These are phyloP conservation scores for Falco concolor DNA, from an alignment of 2,797 vertebrate genomes.

Conservation along the genomic window DNA sequence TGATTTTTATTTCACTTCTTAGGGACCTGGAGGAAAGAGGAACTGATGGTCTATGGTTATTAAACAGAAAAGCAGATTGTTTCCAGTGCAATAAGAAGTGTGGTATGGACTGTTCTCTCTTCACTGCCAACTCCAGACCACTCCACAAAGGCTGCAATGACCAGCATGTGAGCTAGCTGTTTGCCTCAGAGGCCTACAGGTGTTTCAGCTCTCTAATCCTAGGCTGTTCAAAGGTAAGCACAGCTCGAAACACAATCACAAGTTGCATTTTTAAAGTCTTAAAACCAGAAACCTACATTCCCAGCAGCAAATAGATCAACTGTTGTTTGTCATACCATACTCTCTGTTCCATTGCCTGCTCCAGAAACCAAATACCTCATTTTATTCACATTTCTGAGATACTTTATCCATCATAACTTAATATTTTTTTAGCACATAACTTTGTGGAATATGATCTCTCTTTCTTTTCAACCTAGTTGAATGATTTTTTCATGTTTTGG, in stretches of 20 bases:
- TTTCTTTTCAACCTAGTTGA: neutral
- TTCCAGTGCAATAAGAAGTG: neutral
- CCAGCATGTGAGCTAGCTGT: neutral
- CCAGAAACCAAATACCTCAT: neutral
- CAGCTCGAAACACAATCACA: neutral
- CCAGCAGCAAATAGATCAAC: neutral
- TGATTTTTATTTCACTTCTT: neutral
- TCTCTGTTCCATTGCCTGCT: neutral
- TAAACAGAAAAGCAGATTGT: neutral
- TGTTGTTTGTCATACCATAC: neutral
- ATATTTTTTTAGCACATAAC: neutral
- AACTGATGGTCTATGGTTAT: neutral
- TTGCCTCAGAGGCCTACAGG: neutral
- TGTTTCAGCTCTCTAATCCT: neutral
- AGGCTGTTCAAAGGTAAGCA: neutral
- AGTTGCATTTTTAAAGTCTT: neutral
- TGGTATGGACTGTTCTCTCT: neutral
- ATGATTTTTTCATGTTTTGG: neutral
- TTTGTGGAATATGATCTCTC: neutral
- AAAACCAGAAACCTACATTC: neutral
- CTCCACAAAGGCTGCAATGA: neutral
- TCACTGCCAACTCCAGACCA: neutral
- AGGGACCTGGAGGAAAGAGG: neutral
- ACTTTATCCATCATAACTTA: neutral
- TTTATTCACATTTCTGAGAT: neutral